Conservation (phyloP, 1,140 invertebrate species). For the Eurosta solidaginis region DNA sequence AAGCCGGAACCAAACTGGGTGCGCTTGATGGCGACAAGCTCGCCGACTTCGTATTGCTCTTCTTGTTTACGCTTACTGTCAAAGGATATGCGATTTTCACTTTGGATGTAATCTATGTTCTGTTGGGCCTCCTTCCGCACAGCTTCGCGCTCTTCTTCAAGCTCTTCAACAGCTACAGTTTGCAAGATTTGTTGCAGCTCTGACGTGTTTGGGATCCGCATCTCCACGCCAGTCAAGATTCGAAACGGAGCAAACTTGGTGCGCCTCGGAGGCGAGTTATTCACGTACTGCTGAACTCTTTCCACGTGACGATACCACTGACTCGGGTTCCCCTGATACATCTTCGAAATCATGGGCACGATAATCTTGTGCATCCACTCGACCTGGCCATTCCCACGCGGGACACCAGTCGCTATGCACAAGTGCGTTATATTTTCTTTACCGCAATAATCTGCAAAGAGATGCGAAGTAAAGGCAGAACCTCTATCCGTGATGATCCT, state of each 20-base stretch:
- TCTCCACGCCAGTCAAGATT: not conserved
- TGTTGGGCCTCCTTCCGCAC: not conserved
- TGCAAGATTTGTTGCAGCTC: no score
- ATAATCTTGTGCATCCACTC: not conserved
- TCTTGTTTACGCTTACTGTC: not conserved
- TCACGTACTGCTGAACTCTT: not conserved
- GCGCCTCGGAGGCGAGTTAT: not conserved
- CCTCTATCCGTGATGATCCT: slow-evolving; percentile 51
- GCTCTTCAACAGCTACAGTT: not conserved
- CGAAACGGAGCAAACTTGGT: not conserved
- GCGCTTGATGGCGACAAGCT: slow-evolving; percentile 24
- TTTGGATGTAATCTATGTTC: slow-evolving; percentile 17
- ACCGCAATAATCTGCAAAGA: slow-evolving; percentile 33
- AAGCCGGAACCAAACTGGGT: slow-evolving; percentile 22
- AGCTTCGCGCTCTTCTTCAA: not conserved
- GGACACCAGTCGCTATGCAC: slow-evolving; percentile 41
- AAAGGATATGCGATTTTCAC: not conserved
- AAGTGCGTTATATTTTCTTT: slow-evolving; percentile 37
- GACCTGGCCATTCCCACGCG: slow-evolving; percentile 35
- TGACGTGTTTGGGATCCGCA: not conserved
- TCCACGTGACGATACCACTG: not conserved
- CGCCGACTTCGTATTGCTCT: not conserved
- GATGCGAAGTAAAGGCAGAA: slow-evolving; percentile 52
- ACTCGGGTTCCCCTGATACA: not conserved
- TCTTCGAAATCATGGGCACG: not conserved